A percentile compares a stretch with the other conserved stretches of the same genome.
Evolutionary conservation across 2,113 vertebrate species (phyloP).

Genomic region (Gnathonemus longibarbis): DNA sequence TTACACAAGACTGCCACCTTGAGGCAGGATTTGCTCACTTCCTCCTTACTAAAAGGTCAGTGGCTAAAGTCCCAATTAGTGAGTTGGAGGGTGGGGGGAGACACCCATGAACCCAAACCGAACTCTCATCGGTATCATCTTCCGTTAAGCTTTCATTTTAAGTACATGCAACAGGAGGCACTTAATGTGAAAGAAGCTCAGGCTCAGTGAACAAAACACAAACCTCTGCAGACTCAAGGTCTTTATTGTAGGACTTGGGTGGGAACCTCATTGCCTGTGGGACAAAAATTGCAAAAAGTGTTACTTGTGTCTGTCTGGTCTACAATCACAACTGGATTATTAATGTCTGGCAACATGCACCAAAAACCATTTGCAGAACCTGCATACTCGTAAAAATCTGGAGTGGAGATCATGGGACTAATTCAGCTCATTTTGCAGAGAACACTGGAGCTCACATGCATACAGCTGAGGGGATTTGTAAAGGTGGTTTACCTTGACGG

Average conservation of each 20-base stretch:
- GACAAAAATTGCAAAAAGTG: not conserved
- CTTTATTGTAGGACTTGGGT: constrained; percentile 98
- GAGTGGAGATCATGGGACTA: not conserved
- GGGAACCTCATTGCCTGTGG: constrained; percentile 94
- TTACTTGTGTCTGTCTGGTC: not conserved
- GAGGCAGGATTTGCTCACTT: not conserved
- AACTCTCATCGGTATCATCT: not conserved
- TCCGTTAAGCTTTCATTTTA: not conserved
- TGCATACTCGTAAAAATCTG: not conserved
- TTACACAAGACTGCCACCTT: constrained; percentile 1
- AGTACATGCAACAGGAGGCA: not conserved
- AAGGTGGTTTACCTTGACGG: constrained; percentile 75
- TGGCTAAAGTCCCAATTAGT: not conserved
- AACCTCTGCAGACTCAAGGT: constrained; percentile 98
- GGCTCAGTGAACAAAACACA: not conserved
- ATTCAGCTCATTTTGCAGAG: not conserved
- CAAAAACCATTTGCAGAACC: not conserved
- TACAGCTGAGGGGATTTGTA: not conserved
- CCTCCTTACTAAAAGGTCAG: not conserved
- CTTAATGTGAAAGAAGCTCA: not conserved
- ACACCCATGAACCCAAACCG: not conserved
- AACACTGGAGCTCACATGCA: not conserved
- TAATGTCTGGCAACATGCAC: not conserved
- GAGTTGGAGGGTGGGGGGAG: not conserved
- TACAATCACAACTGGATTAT: not conserved